Evolutionary conservation across 2,888 invertebrate species (phyloP), one percentile per base, ranked within the genome.

Genomic region (Rotaria socialis): DNA sequence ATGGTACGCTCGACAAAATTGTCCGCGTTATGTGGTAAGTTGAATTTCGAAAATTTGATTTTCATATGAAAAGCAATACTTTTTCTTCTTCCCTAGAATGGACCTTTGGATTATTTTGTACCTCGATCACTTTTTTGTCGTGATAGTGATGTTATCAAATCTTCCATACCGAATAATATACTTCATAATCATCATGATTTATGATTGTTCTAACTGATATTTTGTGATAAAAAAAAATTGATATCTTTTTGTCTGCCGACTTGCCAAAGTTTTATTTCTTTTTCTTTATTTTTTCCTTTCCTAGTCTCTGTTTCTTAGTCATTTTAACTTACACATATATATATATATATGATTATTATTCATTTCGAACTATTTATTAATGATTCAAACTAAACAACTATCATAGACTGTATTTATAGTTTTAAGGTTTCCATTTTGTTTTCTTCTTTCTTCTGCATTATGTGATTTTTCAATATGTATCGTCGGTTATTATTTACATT

Each of bases 1-100:
- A 91, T 94, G 93, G 92, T 96, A 94, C 90, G 95, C 96, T 0
- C 93, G 95, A 84, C 91, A 92, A 86, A 95, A 95, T 91, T 95
- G 95, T 89, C 85, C 85, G 27, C 86, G 67, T 24, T 85, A 52
- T 55, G 85, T 85, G 22, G 86, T 86, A 86, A 74, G n/a, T 43
- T 43, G 14, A 52, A 11, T 14, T 52, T 60, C n/a, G 10, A 22
- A 58, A 3, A 22, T n/a, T 58, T 11, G 24, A 27, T 67, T 35
- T 67, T 67, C 5, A 22, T 22, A 55, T 22, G 19, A 22, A 55
- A 16, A 67, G 35, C 2, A 35, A 19, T 14, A 19, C 5, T 11
- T 35, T 35, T 27, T 8, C n/a, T 16, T 67, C 7, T 19, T 67
- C 6, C 19, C 35, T 67, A 67, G 67, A 67, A 41, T 67, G 67